A percentile compares a stretch with the other conserved stretches of the same genome.
phyloP scores from a whole-genome alignment of 2,888 invertebrate species.

The Crossocerus cetratus region DNA sequence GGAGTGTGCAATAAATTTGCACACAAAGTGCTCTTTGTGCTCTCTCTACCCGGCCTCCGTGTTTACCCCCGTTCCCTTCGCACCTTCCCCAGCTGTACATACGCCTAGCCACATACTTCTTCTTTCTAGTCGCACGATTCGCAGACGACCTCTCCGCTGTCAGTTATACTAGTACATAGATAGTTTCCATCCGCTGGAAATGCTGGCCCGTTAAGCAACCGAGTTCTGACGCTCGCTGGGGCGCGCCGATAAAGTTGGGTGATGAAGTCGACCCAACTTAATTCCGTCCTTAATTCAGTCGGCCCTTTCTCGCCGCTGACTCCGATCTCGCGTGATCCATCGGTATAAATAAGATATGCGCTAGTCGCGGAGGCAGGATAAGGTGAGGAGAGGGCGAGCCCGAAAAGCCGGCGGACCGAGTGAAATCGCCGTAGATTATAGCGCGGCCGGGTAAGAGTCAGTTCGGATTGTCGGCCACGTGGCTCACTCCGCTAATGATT shows the following conservation, averaged over 20 bases:
- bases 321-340: constrained; percentile 11
- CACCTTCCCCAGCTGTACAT: constrained; percentile 34
- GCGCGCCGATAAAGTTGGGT: too few relatives aligned
- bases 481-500: constrained; percentile 67
- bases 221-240: too few relatives aligned
- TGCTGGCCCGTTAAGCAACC: too few relatives aligned
- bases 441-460: constrained; percentile 32
- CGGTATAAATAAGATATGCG: neutral
- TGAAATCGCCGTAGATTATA: constrained; percentile 42
- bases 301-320: too few relatives aligned
- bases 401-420: constrained; percentile 8
- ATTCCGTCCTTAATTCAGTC: too few relatives aligned
- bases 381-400: constrained; percentile 20
- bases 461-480: constrained; percentile 56
- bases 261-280: too few relatives aligned
- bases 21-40: constrained; percentile 60
- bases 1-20: constrained; percentile 54
- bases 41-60: neutral
- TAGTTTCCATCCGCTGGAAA: too few relatives aligned
- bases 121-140: neutral
- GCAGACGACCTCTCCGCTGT: constrained; percentile 35
- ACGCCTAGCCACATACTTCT: neutral
- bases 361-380: neutral
- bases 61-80: constrained; percentile 15
- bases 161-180: too few relatives aligned